phyloP scores from a whole-genome alignment of 2,888 invertebrate species.

The Chrysodeixis includens region DNA sequence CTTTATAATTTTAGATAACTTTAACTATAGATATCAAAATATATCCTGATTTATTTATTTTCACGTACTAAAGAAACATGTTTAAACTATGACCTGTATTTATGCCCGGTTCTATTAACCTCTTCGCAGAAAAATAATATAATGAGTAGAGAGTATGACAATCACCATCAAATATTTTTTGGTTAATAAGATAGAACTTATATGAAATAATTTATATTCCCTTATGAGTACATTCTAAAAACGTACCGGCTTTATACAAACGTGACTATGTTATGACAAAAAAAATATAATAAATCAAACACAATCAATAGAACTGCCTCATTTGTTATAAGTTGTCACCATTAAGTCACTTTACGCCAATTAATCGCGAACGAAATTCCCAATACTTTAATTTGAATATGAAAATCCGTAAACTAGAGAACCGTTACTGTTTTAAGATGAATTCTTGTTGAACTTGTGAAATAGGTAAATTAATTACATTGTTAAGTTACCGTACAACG shows the following conservation, averaged over 20 bases:
- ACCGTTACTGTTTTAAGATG: conserved; percentile 22
- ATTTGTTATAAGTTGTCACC: conserved; percentile 15
- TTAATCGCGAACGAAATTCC: conserved; percentile 12
- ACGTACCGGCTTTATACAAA: no score
- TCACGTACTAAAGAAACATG: no score
- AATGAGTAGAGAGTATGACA: no score
- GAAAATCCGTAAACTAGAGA: conserved; percentile 16
- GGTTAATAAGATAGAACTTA: not conserved
- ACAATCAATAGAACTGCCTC: not conserved
- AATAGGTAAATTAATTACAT: conserved; percentile 17
- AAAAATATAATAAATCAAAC: not conserved
- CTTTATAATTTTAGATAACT: no score
- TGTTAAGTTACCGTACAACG: conserved; percentile 13
- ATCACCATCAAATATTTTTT: not conserved
- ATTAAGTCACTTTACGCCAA: conserved; percentile 25
- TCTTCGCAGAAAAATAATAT: no score
- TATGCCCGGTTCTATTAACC: no score
- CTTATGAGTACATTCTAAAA: not conserved
- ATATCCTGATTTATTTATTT: no score
- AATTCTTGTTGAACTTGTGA: conserved; percentile 18
- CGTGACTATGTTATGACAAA: not conserved
- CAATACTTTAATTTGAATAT: conserved; percentile 14
- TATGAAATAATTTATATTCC: not conserved
- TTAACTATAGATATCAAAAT: no score
- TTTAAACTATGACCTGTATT: no score